These are phyloP conservation scores for Tribolium madens DNA, from an alignment of 1,140 invertebrate genomes.

Conservation along the genomic window DNA sequence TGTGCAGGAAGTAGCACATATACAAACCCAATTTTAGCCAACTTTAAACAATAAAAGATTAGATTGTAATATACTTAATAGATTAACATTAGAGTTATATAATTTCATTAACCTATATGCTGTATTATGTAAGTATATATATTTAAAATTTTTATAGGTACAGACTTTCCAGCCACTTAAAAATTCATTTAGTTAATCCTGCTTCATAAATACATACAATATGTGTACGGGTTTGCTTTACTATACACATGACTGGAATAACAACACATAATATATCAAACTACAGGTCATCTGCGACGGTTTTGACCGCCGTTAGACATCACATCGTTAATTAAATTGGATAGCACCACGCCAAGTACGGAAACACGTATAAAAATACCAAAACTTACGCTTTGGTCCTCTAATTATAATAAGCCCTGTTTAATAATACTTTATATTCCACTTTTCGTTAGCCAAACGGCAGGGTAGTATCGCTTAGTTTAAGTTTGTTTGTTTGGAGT, in stretches of 20 bases:
- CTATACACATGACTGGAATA: constrained; percentile 60
- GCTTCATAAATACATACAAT: constrained; percentile 45
- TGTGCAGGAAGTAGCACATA: constrained; percentile 50
- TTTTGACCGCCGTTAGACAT: constrained; percentile 36
- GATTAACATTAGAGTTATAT: constrained; percentile 58
- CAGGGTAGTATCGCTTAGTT: constrained; percentile 6
- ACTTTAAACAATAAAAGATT: constrained; percentile 57
- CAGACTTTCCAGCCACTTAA: constrained; percentile 56
- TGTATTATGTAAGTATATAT: constrained; percentile 43
- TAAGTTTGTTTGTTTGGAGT: constrained; percentile 13
- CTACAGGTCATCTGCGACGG: constrained; percentile 41
- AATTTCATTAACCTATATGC: constrained; percentile 50
- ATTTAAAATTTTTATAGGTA: constrained; percentile 56
- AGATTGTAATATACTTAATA: constrained; percentile 55
- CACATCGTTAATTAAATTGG: constrained; percentile 53
- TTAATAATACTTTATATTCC: constrained; percentile 61
- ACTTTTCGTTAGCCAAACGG: constrained; percentile 13
- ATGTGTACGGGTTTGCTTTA: constrained; percentile 48
- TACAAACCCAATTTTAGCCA: constrained; percentile 58
- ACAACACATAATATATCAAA: constrained; percentile 52
- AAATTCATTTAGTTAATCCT: constrained; percentile 58
- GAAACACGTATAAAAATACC: constrained; percentile 64
- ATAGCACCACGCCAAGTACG: constrained; percentile 64
- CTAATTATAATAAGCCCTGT: constrained; percentile 61
- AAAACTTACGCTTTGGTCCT: constrained; percentile 63